phyloP scores from a whole-genome alignment of 2,113 vertebrate genomes.

The Seriola quinqueradiata region DNA sequence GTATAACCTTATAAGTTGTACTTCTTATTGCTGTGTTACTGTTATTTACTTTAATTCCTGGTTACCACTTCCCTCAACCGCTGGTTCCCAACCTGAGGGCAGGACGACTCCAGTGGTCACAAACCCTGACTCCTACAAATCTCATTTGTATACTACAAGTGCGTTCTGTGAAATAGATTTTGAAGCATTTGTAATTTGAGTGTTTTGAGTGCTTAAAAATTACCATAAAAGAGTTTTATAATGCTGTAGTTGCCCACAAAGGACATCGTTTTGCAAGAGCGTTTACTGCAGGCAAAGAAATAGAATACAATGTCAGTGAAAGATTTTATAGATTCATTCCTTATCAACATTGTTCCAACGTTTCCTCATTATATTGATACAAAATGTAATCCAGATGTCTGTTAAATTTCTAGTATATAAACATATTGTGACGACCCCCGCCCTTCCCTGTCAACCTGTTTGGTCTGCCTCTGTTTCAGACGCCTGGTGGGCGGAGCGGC shows the following conservation, averaged over 20 bases:
- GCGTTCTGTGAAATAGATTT: not conserved
- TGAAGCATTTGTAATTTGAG: too few species aligned
- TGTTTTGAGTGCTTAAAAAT: too few species aligned
- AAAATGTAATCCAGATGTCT: not conserved
- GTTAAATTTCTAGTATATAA: too few species aligned
- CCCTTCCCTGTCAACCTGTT: too few species aligned
- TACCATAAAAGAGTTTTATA: too few species aligned
- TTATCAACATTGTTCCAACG: not conserved
- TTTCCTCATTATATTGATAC: not conserved
- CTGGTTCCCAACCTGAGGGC: not conserved
- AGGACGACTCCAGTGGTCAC: not conserved
- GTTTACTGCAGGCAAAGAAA: not conserved
- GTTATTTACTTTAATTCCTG: not conserved
- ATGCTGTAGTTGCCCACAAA: not conserved
- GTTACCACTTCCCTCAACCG: too few species aligned
- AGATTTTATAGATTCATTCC: not conserved
- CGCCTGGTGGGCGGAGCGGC: too few species aligned
- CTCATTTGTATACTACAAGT: not conserved
- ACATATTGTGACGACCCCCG: too few species aligned
- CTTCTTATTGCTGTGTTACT: not conserved
- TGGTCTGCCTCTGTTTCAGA: too few species aligned
- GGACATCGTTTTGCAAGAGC: not conserved
- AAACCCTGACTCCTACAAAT: not conserved
- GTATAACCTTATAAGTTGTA: not conserved
- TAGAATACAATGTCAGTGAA: not conserved